Evolutionary conservation across 2,113 vertebrate species (phyloP).

Genomic region (Ceuthmochares aereus): DNA sequence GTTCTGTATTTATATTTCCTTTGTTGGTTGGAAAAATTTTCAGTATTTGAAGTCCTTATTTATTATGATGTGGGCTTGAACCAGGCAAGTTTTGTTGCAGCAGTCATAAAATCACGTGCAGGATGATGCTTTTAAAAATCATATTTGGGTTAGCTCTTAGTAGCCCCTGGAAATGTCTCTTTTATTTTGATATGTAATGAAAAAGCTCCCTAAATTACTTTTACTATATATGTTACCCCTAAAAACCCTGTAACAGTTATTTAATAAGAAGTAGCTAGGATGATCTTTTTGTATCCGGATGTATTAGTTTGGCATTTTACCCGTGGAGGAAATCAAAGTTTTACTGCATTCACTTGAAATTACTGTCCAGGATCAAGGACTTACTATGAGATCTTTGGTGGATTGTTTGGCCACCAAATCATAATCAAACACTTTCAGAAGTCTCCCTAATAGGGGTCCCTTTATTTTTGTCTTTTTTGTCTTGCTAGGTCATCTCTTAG

Average conservation of each 20-base stretch:
- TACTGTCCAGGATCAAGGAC: background rate
- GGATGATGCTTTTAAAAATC: background rate
- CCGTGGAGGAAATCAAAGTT: background rate
- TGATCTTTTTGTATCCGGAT: background rate
- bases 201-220: background rate
- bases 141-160: background rate
- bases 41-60: background rate
- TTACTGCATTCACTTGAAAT: background rate
- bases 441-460: background rate
- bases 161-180: background rate
- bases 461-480: background rate
- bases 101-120: background rate
- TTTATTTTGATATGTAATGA: background rate
- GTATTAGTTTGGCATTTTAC: background rate
- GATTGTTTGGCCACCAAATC: background rate
- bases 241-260: background rate
- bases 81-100: background rate
- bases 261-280: background rate
- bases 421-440: background rate
- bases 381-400: background rate
- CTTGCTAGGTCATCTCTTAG: background rate
- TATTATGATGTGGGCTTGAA: background rate
- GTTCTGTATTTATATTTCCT: background rate
- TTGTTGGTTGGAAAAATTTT: background rate
- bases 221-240: background rate